These are phyloP conservation scores for Teleogryllus occipitalis DNA, from an alignment of 1,140 invertebrate species.

Conservation along the genomic window DNA sequence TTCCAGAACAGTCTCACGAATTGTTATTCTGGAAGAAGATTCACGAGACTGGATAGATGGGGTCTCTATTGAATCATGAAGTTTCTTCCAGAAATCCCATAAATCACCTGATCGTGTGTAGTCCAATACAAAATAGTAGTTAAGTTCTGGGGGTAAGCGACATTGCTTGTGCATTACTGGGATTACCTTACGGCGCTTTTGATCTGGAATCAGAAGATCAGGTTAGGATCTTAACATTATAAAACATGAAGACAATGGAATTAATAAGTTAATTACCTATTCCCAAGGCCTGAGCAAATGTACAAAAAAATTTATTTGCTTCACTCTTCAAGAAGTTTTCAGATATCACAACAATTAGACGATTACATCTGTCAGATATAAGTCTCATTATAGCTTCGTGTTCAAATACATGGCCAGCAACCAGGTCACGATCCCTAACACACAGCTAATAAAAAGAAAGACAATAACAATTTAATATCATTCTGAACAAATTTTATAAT, in stretches of 20 bases:
- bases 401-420: conserved; percentile 52
- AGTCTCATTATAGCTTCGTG: conserved; percentile 60
- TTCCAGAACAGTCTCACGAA: background rate
- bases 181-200: conserved; percentile 51
- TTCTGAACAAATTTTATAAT: conserved; percentile 8
- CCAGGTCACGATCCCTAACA: conserved; percentile 55
- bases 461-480: background rate
- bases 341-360: conserved; percentile 62
- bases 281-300: conserved; percentile 61
- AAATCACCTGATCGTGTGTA: conserved; percentile 42
- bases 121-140: conserved; percentile 45
- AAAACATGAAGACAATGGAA: too few species aligned
- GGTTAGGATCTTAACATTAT: background rate
- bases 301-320: conserved; percentile 60
- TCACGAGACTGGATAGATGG: conserved; percentile 8
- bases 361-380: conserved; percentile 61
- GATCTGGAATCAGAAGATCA: conserved; percentile 36
- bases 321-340: conserved; percentile 58
- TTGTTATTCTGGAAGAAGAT: background rate
- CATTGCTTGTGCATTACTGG: conserved; percentile 53
- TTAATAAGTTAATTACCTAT: conserved; percentile 45
- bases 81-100: conserved; percentile 54
- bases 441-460: conserved; percentile 46
- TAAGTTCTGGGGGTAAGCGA: conserved; percentile 47
- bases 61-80: conserved; percentile 40